Evolutionary conservation across 23 tunicate genomes (phyloP).

Genomic region (Styela plicata): DNA sequence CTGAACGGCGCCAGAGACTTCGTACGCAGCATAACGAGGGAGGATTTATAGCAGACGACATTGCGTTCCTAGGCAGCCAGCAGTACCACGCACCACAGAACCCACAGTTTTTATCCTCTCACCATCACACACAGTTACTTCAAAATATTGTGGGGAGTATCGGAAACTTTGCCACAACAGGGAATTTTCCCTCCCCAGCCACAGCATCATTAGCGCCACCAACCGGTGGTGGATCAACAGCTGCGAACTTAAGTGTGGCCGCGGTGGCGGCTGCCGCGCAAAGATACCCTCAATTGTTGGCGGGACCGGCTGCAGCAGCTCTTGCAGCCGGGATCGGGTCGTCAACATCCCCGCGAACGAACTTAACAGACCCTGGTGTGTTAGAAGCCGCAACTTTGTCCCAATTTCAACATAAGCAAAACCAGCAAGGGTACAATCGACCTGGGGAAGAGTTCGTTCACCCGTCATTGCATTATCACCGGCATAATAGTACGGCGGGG

Average conservation of each 20-base stretch:
- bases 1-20: constrained; percentile 41
- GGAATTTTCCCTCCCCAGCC: constrained; percentile 32
- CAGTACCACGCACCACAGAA: constrained; percentile 36
- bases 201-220: constrained; percentile 29
- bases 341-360: constrained; percentile 15
- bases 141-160: constrained; percentile 80
- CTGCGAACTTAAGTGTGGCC: constrained; percentile 83
- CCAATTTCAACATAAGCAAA: constrained; percentile 22
- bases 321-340: constrained; percentile 44
- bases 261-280: constrained; percentile 94
- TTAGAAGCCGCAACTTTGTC: constrained; percentile 20
- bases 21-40: constrained; percentile 15
- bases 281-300: constrained; percentile 73
- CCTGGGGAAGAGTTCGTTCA: constrained; percentile 38
- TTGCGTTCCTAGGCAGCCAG: constrained; percentile 30
- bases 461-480: constrained; percentile 44
- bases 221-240: constrained; percentile 17
- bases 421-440: constrained; percentile 13
- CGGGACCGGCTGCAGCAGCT: constrained; percentile 71
- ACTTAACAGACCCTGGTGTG: constrained; percentile 8
- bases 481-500: constrained; percentile 56
- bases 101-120: constrained; percentile 38
- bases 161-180: constrained; percentile 38
- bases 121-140: constrained; percentile 57
- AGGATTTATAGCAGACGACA: constrained; percentile 36